Percentiles rank a stretch among this genome's conserved stretches.
Evolutionary conservation across 2,888 invertebrate species (phyloP).

Genomic region (Mimumesa dahlbomi): DNA sequence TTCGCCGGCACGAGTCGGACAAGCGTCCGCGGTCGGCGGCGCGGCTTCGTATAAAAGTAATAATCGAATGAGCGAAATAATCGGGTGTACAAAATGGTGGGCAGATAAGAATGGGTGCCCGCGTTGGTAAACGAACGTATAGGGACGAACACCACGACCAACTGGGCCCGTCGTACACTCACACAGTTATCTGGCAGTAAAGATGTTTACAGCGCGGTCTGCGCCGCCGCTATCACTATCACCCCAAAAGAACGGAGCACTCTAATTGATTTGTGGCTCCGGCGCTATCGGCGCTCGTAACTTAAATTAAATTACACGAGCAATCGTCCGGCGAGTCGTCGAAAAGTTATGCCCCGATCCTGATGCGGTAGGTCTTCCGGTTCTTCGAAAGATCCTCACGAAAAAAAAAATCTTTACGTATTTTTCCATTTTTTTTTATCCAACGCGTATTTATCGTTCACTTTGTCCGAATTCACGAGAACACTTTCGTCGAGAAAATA

Average conservation of each 20-base stretch:
- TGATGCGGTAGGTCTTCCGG: slow-evolving; percentile 49
- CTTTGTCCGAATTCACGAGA: too few relatives aligned
- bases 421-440: too few relatives aligned
- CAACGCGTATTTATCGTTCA: too few relatives aligned
- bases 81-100: slow-evolving; percentile 75
- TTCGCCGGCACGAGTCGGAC: slow-evolving; percentile 1
- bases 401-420: too few relatives aligned
- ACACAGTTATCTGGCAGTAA: slow-evolving; percentile 76
- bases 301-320: slow-evolving; percentile 77
- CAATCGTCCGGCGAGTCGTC: slow-evolving; percentile 64
- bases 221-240: slow-evolving; percentile 75
- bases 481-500: too few relatives aligned
- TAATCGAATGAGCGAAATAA: slow-evolving; percentile 71
- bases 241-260: slow-evolving; percentile 69
- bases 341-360: slow-evolving; percentile 49
- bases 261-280: slow-evolving; percentile 78
- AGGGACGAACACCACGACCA: slow-evolving; percentile 34
- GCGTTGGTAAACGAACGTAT: slow-evolving; percentile 31
- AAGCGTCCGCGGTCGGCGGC: neutral
- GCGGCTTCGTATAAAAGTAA: slow-evolving; percentile 37
- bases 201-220: slow-evolving; percentile 77
- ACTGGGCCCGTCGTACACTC: slow-evolving; percentile 40
- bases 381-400: too few relatives aligned
- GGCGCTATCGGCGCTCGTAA: slow-evolving; percentile 75
- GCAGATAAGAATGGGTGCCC: slow-evolving; percentile 62